Evolutionary conservation across 2,113 vertebrate genomes (phyloP).

Genomic region (Ptilorrhoa leucosticta): DNA sequence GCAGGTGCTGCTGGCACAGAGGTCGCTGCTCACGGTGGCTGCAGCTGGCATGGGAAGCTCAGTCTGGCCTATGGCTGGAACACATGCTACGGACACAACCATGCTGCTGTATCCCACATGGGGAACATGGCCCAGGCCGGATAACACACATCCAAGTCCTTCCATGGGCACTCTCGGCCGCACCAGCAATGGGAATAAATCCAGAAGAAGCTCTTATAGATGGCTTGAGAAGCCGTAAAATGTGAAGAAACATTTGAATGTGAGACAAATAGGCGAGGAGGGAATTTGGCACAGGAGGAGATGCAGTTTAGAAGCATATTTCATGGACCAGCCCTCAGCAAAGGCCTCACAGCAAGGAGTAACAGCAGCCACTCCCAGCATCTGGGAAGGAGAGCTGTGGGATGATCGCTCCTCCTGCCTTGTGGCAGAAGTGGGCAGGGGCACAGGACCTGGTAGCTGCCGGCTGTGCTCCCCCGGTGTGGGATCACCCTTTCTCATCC

Average conservation of each 20-base stretch:
- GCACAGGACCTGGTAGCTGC: not conserved
- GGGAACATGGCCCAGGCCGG: not conserved
- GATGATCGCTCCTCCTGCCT: rapidly evolving
- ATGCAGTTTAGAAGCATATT: not conserved
- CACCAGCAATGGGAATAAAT: rapidly evolving
- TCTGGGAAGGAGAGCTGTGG: not conserved
- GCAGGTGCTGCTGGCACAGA: not conserved
- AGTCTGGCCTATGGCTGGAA: not conserved
- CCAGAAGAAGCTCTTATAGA: not conserved
- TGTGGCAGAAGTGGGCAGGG: rapidly evolving
- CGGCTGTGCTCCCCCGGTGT: rapidly evolving
- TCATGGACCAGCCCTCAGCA: not conserved
- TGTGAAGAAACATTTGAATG: not conserved
- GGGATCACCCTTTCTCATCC: not conserved
- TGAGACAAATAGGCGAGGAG: not conserved
- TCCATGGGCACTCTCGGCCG: rapidly evolving
- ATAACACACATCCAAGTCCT: too few relatives aligned
- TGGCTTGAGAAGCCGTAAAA: not conserved
- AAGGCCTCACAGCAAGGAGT: not conserved
- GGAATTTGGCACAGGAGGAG: not conserved
- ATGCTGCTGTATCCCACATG: rapidly evolving
- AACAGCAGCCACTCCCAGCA: rapidly evolving
- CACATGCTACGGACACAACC: rapidly evolving
- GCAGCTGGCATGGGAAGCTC: not conserved
- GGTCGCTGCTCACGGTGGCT: not conserved